phyloP scores from a whole-genome alignment of 2,113 vertebrate species.

The Copsychus sechellarum region DNA sequence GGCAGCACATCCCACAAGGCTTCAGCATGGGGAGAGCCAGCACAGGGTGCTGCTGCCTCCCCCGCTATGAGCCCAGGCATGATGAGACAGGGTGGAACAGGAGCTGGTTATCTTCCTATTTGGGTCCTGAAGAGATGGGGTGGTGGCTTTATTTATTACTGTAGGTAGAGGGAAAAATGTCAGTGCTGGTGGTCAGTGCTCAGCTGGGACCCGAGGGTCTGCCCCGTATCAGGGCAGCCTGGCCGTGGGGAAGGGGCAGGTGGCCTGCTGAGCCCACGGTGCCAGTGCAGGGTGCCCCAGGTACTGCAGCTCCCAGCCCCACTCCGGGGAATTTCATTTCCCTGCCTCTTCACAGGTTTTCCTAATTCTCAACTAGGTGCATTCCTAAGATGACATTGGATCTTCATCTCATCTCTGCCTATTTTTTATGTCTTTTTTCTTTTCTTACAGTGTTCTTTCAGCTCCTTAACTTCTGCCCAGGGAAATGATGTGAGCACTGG shows the following conservation, averaged over 20 bases:
- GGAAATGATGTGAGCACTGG: accelerated
- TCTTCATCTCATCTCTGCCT: not conserved
- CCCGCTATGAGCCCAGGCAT: too few species aligned
- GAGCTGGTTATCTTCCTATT: not conserved
- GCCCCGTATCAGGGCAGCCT: not conserved
- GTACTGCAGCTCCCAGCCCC: not conserved
- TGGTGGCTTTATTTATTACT: not conserved
- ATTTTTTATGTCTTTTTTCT: not conserved
- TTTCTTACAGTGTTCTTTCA: not conserved
- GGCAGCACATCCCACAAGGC: not conserved
- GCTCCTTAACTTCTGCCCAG: not conserved
- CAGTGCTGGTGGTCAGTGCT: not conserved
- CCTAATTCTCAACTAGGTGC: not conserved
- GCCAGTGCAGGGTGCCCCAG: not conserved
- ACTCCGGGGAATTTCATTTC: not conserved
- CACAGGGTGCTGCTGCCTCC: accelerated
- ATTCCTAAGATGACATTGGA: not conserved
- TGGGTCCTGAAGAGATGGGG: not conserved
- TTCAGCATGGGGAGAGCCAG: not conserved
- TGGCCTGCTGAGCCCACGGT: not conserved
- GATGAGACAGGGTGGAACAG: not conserved
- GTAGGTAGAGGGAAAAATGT: not conserved
- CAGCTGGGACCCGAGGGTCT: accelerated
- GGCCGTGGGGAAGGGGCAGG: not conserved
- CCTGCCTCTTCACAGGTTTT: not conserved